Evolutionary conservation across 2,797 vertebrate genomes (phyloP).

Genomic region (Euthynnus affinis): DNA sequence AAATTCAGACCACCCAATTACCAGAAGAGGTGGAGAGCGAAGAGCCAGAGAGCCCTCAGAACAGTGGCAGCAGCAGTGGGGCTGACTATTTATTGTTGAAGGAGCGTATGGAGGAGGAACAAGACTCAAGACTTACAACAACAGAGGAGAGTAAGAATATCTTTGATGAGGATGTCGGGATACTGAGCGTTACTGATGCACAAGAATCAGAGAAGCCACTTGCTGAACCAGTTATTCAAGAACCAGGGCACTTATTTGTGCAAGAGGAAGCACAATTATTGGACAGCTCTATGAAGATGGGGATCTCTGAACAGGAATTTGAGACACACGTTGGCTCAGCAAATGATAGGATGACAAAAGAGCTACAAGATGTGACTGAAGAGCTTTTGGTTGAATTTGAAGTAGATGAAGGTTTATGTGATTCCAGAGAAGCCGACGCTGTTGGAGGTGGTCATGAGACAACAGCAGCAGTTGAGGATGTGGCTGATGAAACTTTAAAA

Average conservation of each 20-base stretch:
- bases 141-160: not conserved
- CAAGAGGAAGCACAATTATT: conserved; percentile 19
- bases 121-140: conserved; percentile 3
- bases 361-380: conserved; percentile 19
- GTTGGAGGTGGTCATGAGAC: not conserved
- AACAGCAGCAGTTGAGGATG: conserved; percentile 3
- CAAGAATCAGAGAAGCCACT: conserved; percentile 18
- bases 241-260: not conserved
- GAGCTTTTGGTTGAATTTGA: conserved; percentile 37
- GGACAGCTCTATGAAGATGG: conserved; percentile 44
- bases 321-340: not conserved
- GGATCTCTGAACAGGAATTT: conserved; percentile 16
- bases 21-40: conserved; percentile 72
- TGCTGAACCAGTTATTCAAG: conserved; percentile 20
- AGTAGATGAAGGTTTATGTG: not conserved
- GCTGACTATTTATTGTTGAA: conserved; percentile 28
- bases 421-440: conserved; percentile 10
- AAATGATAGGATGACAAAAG: conserved; percentile 24
- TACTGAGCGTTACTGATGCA: not conserved
- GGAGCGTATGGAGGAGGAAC: conserved; percentile 45
- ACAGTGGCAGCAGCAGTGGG: conserved; percentile 6
- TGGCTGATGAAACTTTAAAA: conserved; percentile 16
- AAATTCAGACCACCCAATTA: conserved; percentile 57
- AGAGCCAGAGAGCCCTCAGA: conserved; percentile 57
- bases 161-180: conserved; percentile 12